Conservation (phyloP, 2,797 vertebrate genomes). For the Iguana delicatissima region DNA sequence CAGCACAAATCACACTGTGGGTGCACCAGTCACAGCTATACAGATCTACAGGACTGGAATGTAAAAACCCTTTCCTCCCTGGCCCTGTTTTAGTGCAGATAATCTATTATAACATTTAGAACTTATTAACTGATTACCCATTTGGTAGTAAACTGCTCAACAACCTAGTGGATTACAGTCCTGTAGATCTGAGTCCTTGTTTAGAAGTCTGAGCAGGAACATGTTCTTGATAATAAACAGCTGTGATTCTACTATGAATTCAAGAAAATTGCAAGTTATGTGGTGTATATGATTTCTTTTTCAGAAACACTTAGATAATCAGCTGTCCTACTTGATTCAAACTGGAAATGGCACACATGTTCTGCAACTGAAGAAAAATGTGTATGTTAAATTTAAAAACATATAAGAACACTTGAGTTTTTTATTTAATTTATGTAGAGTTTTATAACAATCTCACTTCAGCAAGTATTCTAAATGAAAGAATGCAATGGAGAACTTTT, state of each 20-base stretch:
- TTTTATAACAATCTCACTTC: background rate
- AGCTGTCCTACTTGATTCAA: slow-evolving; percentile 70
- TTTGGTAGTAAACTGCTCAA: background rate
- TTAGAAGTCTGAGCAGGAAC: background rate
- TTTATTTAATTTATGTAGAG: background rate
- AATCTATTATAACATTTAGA: background rate
- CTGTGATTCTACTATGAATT: background rate
- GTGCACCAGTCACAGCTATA: background rate
- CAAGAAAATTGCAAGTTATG: slow-evolving; percentile 22
- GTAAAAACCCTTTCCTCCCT: background rate
- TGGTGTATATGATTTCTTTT: slow-evolving; percentile 51
- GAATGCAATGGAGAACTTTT: background rate
- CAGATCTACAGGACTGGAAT: background rate
- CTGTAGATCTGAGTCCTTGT: background rate
- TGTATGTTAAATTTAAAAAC: slow-evolving; percentile 61
- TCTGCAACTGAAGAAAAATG: slow-evolving; percentile 75
- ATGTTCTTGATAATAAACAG: background rate
- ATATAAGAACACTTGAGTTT: background rate
- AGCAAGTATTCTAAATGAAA: slow-evolving; percentile 18
- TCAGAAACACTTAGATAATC: slow-evolving; percentile 69
- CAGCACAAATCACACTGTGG: background rate
- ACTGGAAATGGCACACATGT: slow-evolving; percentile 72
- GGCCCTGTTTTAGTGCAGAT: background rate
- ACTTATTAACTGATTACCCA: background rate
- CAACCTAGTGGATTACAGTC: background rate